Evolutionary conservation across 2,797 vertebrate species (phyloP).

Genomic region (Lutjanus argentimaculatus): DNA sequence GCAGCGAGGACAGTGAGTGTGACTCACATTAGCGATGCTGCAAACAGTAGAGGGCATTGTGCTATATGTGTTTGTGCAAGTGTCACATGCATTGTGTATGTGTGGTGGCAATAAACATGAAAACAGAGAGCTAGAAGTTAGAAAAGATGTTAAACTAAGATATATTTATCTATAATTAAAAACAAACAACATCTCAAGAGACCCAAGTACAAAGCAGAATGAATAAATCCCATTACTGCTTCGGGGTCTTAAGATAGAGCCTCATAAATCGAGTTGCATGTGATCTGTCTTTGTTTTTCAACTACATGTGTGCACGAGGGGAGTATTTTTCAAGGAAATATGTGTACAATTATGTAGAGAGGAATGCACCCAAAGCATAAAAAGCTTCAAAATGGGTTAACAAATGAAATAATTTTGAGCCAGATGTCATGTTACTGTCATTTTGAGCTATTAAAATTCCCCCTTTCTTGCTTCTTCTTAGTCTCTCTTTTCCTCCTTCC

Average conservation of each 20-base stretch:
- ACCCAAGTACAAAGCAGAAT: conserved; percentile 49
- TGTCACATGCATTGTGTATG: conserved; percentile 25
- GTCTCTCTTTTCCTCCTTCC: neutral
- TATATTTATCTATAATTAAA: conserved; percentile 41
- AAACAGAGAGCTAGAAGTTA: conserved; percentile 9
- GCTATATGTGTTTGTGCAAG: neutral
- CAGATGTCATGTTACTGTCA: conserved; percentile 5
- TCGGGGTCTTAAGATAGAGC: conserved; percentile 57
- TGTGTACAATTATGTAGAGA: conserved; percentile 15
- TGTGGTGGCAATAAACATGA: neutral
- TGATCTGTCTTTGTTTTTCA: conserved; percentile 61
- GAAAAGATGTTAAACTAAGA: conserved; percentile 32
- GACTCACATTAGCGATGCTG: conserved; percentile 50
- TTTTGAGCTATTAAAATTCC: neutral
- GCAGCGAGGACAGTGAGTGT: conserved; percentile 29
- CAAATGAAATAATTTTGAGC: conserved; percentile 30
- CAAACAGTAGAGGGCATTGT: conserved; percentile 39
- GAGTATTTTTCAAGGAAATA: conserved; percentile 44
- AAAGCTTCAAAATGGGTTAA: conserved; percentile 35
- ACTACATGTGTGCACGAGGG: conserved; percentile 10
- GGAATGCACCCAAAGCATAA: conserved; percentile 11
- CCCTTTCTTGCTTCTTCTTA: neutral
- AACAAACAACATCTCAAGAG: conserved; percentile 62
- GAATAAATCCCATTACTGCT: conserved; percentile 58
- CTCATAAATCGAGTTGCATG: conserved; percentile 58